Conservation (phyloP, 2,888 invertebrate species). For the Eristalis tenax region DNA sequence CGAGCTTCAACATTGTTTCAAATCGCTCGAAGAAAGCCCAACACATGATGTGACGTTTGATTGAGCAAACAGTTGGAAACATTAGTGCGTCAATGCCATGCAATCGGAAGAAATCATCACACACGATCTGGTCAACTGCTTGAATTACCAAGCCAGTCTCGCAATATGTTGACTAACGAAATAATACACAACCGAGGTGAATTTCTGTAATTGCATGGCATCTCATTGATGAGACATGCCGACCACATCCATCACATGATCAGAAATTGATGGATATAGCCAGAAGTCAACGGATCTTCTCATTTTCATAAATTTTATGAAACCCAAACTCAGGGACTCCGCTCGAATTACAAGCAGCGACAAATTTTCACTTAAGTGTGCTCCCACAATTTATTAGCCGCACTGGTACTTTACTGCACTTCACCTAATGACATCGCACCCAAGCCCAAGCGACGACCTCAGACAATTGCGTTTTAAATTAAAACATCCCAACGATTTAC, state of each 20-base stretch:
- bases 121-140: no score
- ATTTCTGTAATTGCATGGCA: no score
- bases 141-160: no score
- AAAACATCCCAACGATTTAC: slow-evolving; percentile 58
- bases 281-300: neutral
- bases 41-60: no score
- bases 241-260: neutral
- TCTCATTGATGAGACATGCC: neutral
- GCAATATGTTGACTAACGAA: no score
- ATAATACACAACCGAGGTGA: no score
- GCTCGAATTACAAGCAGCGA: neutral
- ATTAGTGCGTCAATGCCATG: no score
- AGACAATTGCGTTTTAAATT: slow-evolving; percentile 62
- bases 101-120: no score
- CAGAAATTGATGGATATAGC: neutral
- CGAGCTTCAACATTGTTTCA: no score
- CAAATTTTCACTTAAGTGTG: slow-evolving; percentile 1
- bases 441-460: slow-evolving; percentile 25
- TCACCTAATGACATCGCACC: slow-evolving; percentile 25
- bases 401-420: neutral
- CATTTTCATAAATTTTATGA: neutral
- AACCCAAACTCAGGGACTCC: neutral
- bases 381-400: slow-evolving; percentile 43
- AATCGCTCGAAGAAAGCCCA: no score
- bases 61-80: no score